Conservation (phyloP, 2,113 vertebrate genomes). For the Brachyistius frenatus region DNA sequence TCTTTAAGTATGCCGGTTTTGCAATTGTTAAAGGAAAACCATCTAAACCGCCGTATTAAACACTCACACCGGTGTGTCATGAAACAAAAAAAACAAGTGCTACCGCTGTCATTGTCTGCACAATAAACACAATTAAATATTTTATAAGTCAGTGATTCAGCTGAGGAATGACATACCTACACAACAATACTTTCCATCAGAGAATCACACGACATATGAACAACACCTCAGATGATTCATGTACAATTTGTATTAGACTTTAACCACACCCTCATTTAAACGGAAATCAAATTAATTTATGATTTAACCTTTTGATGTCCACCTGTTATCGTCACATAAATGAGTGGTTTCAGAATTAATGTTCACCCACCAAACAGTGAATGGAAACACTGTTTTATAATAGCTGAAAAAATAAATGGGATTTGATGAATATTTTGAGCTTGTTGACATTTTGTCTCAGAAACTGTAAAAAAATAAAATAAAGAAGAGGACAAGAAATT, state of each 20-base stretch:
- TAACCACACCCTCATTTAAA: constrained; percentile 36
- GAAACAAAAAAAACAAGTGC: not conserved
- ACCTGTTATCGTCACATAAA: constrained; percentile 6
- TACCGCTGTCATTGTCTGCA: not conserved
- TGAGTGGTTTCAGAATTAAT: constrained; percentile 11
- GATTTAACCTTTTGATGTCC: constrained; percentile 18
- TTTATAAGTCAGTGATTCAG: not conserved
- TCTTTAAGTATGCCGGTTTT: not conserved
- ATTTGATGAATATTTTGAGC: not conserved
- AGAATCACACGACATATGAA: not conserved
- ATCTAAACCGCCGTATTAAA: not conserved
- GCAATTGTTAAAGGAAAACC: not conserved
- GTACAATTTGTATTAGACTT: constrained; percentile 19
- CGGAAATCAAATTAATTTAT: constrained; percentile 26
- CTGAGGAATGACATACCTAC: not conserved
- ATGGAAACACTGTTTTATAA: too few species aligned
- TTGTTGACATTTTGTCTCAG: not conserved
- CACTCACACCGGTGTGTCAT: too few species aligned
- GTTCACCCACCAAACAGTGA: constrained; percentile 8
- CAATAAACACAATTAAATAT: not conserved
- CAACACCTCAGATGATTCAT: constrained; percentile 23
- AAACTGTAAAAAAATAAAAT: too few species aligned
- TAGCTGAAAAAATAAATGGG: not conserved
- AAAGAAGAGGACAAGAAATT: too few species aligned
- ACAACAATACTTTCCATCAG: constrained; percentile 5